Evolutionary conservation across 2,888 invertebrate species (phyloP).

Genomic region (Drosophila setosimentum): DNA sequence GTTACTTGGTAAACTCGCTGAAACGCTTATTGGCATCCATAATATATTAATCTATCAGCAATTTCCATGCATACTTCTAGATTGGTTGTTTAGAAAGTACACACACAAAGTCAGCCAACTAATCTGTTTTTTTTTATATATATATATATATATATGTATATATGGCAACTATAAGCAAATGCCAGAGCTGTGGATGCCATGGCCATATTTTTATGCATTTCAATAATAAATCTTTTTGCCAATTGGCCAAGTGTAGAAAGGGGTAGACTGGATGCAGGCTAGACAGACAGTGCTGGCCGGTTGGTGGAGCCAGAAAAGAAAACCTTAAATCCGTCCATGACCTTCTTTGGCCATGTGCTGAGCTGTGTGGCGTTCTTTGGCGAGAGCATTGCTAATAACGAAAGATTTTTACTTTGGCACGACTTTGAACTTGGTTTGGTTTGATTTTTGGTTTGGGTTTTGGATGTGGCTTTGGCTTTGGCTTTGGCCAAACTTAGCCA

Average conservation of each 20-base stretch:
- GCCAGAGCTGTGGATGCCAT: constrained; percentile 36
- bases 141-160: constrained; percentile 1
- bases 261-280: not conserved
- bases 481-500: constrained; percentile 20
- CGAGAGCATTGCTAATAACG: constrained; percentile 54
- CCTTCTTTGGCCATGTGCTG: constrained; percentile 66
- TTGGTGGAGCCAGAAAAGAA: constrained; percentile 29
- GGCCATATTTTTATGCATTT: constrained; percentile 78
- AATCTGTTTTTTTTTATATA: constrained; percentile 8
- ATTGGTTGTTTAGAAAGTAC: constrained; percentile 40
- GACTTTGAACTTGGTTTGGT: constrained; percentile 79
- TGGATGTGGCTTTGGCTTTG: constrained; percentile 17
- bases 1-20: constrained; percentile 2
- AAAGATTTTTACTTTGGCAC: constrained; percentile 71
- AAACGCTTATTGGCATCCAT: constrained; percentile 9
- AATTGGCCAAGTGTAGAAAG: constrained; percentile 70
- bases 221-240: constrained; percentile 78
- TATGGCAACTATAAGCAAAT: constrained; percentile 53
- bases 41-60: constrained; percentile 31
- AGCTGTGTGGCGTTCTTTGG: constrained; percentile 29
- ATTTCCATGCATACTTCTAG: constrained; percentile 26
- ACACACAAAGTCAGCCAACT: constrained; percentile 16
- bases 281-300: constrained; percentile 24
- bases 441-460: constrained; percentile 42
- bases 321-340: constrained; percentile 79